Conservation (phyloP, 2,797 vertebrate genomes). For the Miichthys miiuy region DNA sequence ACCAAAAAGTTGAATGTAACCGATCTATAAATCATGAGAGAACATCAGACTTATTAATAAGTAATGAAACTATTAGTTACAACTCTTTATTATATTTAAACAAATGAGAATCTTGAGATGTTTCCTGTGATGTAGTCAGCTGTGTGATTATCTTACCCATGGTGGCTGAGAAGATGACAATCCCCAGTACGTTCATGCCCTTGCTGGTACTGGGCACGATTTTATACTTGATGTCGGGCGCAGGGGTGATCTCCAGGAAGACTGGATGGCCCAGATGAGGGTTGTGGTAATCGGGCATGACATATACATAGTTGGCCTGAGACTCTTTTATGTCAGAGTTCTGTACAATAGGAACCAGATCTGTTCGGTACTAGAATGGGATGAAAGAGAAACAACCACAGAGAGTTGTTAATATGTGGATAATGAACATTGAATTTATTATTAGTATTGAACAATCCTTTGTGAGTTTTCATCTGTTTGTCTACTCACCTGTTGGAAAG, state of each 20-base stretch:
- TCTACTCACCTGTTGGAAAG: conserved; percentile 90
- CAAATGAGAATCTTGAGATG: not conserved
- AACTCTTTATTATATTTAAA: not conserved
- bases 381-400: conserved; percentile 8
- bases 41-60: not conserved
- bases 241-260: conserved; percentile 89
- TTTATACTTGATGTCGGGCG: conserved; percentile 89
- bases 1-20: not conserved
- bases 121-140: not conserved
- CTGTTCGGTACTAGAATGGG: conserved; percentile 87
- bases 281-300: conserved; percentile 89
- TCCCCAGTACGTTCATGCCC: conserved; percentile 93
- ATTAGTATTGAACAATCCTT: not conserved
- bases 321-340: conserved; percentile 73
- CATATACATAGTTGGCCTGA: conserved; percentile 89
- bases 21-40: not conserved
- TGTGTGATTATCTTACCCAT: conserved; percentile 83
- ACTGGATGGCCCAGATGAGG: conserved; percentile 87
- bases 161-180: conserved; percentile 92
- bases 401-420: not conserved
- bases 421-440: not conserved
- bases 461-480: not conserved
- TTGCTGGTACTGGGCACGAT: conserved; percentile 89
- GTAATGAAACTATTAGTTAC: not conserved
- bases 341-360: conserved; percentile 86